Conservation (phyloP, 2,888 invertebrate genomes). For the Celastrina argiolus region DNA sequence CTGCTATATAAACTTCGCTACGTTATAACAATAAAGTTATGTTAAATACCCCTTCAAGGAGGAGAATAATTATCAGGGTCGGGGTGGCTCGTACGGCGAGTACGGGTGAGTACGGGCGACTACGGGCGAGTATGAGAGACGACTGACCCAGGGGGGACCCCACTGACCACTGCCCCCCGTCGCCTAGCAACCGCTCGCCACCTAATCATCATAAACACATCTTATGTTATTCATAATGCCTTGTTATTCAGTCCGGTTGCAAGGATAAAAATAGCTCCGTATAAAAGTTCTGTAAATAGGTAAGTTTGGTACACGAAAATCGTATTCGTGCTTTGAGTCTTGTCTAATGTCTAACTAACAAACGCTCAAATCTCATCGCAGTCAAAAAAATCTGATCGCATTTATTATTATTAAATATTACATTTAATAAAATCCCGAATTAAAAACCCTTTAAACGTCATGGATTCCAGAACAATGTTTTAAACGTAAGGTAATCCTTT, state of each 20-base stretch:
- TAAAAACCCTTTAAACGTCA: slow-evolving; percentile 24
- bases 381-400: background rate
- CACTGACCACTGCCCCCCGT: slow-evolving; percentile 68
- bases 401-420: background rate
- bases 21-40: slow-evolving; percentile 34
- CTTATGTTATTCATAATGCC: slow-evolving; percentile 6
- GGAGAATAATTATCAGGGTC: slow-evolving; percentile 69
- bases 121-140: slow-evolving; percentile 66
- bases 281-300: background rate
- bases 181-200: slow-evolving; percentile 67
- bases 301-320: background rate
- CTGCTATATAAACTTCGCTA: slow-evolving; percentile 13
- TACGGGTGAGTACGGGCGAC: slow-evolving; percentile 36
- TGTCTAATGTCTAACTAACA: background rate
- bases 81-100: slow-evolving; percentile 45
- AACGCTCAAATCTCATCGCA: background rate
- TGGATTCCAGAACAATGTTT: slow-evolving; percentile 35
- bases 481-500: slow-evolving; percentile 61
- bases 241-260: background rate
- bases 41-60: slow-evolving; percentile 65
- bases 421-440: background rate
- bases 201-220: slow-evolving; percentile 77
- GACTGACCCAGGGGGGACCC: slow-evolving; percentile 43
- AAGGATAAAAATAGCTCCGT: background rate
- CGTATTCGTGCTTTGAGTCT: background rate